Percentiles rank a stretch among this genome's conserved stretches.
Conservation (phyloP, 2,888 invertebrate genomes). For the Ophion costatus region DNA sequence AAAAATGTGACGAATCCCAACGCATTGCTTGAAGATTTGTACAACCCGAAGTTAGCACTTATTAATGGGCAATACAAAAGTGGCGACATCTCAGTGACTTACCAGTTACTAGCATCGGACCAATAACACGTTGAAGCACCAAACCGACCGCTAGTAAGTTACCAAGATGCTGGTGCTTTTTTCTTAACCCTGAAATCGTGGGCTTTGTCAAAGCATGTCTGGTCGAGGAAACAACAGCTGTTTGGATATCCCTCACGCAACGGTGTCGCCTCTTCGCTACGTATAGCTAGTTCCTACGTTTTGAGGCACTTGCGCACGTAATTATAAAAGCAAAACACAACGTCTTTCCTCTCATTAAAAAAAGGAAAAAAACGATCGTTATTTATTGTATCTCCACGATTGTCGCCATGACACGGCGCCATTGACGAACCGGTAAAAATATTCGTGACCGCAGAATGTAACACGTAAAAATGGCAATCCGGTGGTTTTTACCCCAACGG, state of each 20-base stretch:
- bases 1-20: neutral
- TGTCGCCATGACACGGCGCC: constrained; percentile 29
- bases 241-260: constrained; percentile 25
- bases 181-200: neutral
- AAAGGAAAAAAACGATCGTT: constrained; percentile 33
- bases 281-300: constrained; percentile 66
- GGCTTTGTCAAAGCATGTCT: constrained; percentile 6
- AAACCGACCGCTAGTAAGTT: neutral
- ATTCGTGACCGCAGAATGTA: neutral
- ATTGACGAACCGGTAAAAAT: constrained; percentile 8
- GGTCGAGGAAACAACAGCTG: constrained; percentile 24
- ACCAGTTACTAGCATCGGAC: neutral
- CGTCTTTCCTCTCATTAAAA: constrained; percentile 31
- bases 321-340: constrained; percentile 27
- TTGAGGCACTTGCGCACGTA: constrained; percentile 42
- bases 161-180: neutral
- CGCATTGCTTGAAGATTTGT: neutral
- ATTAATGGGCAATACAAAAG: neutral
- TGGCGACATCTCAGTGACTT: neutral
- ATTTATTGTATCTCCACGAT: constrained; percentile 61
- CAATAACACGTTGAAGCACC: neutral
- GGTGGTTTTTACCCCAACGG: neutral
- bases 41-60: neutral
- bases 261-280: constrained; percentile 49
- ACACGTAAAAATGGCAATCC: neutral